Evolutionary conservation across 2,888 invertebrate genomes (phyloP).

Genomic region (Aquatica leii): DNA sequence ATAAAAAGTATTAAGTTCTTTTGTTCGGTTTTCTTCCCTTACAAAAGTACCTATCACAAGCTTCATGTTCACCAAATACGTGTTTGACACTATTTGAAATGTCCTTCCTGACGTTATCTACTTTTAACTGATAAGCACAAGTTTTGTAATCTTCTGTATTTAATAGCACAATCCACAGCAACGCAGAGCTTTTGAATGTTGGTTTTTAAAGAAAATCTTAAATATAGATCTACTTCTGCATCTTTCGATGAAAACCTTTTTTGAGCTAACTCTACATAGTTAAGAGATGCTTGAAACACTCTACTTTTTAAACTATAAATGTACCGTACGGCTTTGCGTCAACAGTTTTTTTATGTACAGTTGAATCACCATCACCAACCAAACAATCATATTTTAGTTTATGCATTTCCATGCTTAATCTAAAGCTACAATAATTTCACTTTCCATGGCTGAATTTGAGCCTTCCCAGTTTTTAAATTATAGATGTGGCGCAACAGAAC

Average conservation of each 20-base stretch:
- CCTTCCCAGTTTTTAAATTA: no score
- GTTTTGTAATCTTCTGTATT: background rate
- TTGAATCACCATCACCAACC: no score
- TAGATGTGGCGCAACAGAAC: no score
- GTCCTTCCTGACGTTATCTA: background rate
- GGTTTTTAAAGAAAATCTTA: background rate
- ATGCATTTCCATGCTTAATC: no score
- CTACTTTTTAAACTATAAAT: no score
- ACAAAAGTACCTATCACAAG: background rate
- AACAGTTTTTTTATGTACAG: background rate
- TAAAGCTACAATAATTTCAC: no score
- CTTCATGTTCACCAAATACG: background rate
- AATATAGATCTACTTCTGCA: background rate
- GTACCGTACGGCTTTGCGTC: no score
- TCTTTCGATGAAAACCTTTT: no score
- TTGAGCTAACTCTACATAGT: no score
- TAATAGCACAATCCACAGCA: background rate
- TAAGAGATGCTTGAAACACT: background rate
- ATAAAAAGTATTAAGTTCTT: background rate
- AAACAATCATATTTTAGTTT: no score
- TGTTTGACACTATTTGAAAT: background rate
- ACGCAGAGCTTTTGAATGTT: background rate
- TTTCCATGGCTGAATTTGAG: background rate
- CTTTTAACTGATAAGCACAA: background rate
- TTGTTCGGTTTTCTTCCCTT: background rate